Percentiles rank a stretch among this genome's conserved stretches.
Evolutionary conservation across 2,888 invertebrate genomes (phyloP).

Genomic region (Drosophila hamatofila): DNA sequence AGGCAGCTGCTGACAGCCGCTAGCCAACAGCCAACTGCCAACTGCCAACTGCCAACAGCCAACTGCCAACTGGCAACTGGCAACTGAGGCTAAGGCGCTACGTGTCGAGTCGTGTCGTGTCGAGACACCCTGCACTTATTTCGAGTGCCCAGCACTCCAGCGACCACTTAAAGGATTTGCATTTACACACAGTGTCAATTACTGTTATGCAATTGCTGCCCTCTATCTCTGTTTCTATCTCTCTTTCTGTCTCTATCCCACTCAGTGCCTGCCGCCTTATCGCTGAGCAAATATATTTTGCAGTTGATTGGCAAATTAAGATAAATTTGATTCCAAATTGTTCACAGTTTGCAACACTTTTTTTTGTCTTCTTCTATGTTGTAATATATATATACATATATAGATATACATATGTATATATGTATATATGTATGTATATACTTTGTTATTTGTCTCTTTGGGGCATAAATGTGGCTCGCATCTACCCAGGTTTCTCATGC

Average conservation of each 20-base stretch:
- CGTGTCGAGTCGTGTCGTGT: constrained; percentile 3
- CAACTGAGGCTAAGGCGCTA: constrained; percentile 9
- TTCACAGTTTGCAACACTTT: constrained; percentile 23
- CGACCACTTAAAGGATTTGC: constrained; percentile 69
- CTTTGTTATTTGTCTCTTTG: constrained; percentile 37
- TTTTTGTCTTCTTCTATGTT: not conserved
- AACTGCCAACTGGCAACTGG: constrained; percentile 15
- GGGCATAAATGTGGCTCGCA: constrained; percentile 40
- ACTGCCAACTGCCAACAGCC: constrained; percentile 12
- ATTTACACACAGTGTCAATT: constrained; percentile 61
- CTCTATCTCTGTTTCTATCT: not conserved
- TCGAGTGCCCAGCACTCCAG: constrained; percentile 46
- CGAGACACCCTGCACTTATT: constrained; percentile 30
- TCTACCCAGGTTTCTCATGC: constrained; percentile 21
- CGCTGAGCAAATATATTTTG: not conserved
- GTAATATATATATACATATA: too few species aligned
- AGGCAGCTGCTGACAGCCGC: not conserved
- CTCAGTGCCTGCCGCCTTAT: not conserved
- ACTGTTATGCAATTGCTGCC: constrained; percentile 36
- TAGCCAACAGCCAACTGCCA: constrained; percentile 1
- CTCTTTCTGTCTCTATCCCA: not conserved
- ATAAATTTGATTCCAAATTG: constrained; percentile 37
- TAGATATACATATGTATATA: not conserved
- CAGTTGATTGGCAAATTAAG: constrained; percentile 52
- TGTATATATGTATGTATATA: too few species aligned